Evolutionary conservation across 2,888 invertebrate genomes (phyloP), one percentile per base, ranked within the genome.

Genomic region (Bellardia bayeri): DNA sequence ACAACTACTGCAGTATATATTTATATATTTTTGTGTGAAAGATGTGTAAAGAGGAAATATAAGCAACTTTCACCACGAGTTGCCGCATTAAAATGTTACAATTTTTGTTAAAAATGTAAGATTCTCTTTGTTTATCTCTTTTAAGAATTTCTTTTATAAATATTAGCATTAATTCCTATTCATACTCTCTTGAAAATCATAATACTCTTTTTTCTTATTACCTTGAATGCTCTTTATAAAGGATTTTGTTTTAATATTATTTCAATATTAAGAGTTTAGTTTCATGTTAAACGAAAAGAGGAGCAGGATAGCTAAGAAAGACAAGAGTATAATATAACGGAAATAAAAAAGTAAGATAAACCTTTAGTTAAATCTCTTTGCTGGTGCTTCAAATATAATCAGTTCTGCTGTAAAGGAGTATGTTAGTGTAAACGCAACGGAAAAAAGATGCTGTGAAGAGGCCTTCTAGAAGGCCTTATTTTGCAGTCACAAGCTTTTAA

Each of bases 221-320:
- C 63, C 11, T 42, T 68, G 30, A 66, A 64, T 76, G 7, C 76
- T 76, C 64, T 76, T 78, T 13, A 33, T 11, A 78, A 78, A 56
- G 23, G 58, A 42, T 56, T 72, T 42, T 72, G 1, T 72, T 33
- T 33, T 11, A 23, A 3, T 3, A 40, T 40, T 16, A 64, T 40
- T n/a, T 8, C 51, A 33, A n/a, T n/a, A 69, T 3, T 51, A 69
- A 51, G 30, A 49, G 45, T 23, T 51, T 14, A 11, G 30, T 30
- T 11, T n/a, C 5, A 51, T 13, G 14, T 51, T 11, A 9, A 51
- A 58, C 2, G 30, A 58, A 51, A 72, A 30, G 23, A 23, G 11
- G 7, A 33, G 58, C 56, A 58, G 14, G 7, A 42, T 58, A 54
- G 61, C 16, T 14, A 45, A 54, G 14, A 7, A 58, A 72, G 69